Percentiles rank a stretch among this genome's conserved stretches.
These are phyloP conservation scores for Mesocricetus auratus DNA, from an alignment of 2,113 vertebrate species.

Conservation along the genomic window DNA sequence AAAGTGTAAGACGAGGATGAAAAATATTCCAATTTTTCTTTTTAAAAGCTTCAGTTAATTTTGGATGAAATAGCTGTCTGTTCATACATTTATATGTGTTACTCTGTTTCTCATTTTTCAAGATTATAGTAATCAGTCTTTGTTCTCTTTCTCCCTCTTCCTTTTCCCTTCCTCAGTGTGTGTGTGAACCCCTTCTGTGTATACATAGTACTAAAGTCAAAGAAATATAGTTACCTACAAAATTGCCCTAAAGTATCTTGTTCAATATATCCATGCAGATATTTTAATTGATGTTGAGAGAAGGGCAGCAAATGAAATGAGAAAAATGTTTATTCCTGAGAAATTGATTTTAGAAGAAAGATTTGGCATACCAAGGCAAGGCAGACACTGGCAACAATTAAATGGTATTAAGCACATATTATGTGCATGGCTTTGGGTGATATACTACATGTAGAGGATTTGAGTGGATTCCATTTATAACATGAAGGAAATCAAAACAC, in stretches of 20 bases:
- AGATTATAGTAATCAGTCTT: neutral
- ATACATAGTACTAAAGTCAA: neutral
- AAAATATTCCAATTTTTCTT: neutral
- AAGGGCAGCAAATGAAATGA: neutral
- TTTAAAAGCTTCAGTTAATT: conserved; percentile 34
- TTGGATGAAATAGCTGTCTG: neutral
- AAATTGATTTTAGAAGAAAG: neutral
- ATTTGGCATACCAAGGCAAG: neutral
- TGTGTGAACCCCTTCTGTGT: rapidly evolving
- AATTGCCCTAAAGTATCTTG: neutral
- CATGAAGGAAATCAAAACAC: neutral
- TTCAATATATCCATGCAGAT: neutral
- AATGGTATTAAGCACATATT: neutral
- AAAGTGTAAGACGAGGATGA: neutral
- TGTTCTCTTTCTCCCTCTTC: neutral
- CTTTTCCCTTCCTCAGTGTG: neutral
- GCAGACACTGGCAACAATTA: neutral
- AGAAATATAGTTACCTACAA: neutral
- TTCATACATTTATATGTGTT: neutral
- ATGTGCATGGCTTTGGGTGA: neutral
- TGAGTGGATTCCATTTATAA: neutral
- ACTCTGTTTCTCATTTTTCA: neutral
- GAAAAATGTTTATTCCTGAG: neutral
- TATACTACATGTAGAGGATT: neutral
- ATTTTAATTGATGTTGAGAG: neutral